phyloP scores from a whole-genome alignment of 2,797 vertebrate genomes.

The Lepus townsendii region DNA sequence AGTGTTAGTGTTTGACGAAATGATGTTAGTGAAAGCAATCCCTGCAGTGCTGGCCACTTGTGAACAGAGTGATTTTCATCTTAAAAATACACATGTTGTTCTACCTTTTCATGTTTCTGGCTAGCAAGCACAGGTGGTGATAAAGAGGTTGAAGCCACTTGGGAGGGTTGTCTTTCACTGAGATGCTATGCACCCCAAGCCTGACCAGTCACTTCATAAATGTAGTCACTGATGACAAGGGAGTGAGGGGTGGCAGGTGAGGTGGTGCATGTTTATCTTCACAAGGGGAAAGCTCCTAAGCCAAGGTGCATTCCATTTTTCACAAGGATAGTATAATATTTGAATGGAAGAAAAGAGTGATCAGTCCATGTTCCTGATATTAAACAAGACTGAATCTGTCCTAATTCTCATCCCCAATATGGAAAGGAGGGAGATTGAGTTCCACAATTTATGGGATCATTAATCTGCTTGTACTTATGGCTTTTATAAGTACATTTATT shows the following conservation, averaged over 20 bases:
- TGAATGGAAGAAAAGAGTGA: conserved; percentile 1
- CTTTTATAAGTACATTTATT: not conserved
- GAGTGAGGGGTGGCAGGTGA: not conserved
- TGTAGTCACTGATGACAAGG: not conserved
- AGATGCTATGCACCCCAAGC: not conserved
- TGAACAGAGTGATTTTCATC: conserved; percentile 62
- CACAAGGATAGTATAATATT: not conserved
- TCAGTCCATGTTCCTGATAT: not conserved
- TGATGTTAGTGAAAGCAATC: conserved; percentile 56
- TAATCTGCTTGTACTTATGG: not conserved
- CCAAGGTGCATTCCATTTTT: not conserved
- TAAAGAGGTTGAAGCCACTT: not conserved
- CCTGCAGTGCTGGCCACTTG: conserved; percentile 55
- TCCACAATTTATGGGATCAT: not conserved
- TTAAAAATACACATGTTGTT: conserved; percentile 61
- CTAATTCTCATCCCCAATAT: not conserved
- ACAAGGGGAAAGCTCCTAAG: not conserved
- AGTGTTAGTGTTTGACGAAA: conserved; percentile 68
- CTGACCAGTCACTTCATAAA: not conserved
- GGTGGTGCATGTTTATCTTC: not conserved
- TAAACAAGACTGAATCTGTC: not conserved
- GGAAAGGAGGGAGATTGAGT: not conserved
- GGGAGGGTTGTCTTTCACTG: conserved; percentile 21
- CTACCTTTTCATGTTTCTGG: conserved; percentile 47
- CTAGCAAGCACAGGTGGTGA: not conserved